Percentiles rank a stretch among this genome's conserved stretches.
These are phyloP conservation scores for Pedionomus torquatus DNA, from an alignment of 2,113 vertebrate genomes.

Conservation along the genomic window DNA sequence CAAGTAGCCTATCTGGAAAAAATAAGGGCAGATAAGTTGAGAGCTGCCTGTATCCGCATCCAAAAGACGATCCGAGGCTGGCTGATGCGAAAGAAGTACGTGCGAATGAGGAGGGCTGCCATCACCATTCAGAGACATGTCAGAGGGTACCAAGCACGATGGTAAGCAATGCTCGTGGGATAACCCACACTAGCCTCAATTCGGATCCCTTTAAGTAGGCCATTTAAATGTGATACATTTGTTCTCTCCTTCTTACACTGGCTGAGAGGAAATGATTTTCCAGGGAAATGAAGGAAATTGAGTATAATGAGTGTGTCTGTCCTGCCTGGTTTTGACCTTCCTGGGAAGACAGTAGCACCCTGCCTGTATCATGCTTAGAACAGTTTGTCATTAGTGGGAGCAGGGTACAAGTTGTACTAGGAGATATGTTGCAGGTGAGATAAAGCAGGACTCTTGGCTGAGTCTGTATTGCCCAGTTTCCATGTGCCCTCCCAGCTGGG, in stretches of 20 bases:
- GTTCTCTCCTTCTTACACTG: background rate
- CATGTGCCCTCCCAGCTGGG: background rate
- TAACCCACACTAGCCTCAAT: background rate
- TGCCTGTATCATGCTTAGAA: background rate
- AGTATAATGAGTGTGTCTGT: background rate
- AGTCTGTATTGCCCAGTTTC: background rate
- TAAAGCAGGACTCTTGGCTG: background rate
- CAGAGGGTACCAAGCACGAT: conserved; percentile 93
- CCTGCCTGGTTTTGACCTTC: background rate
- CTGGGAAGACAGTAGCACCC: background rate
- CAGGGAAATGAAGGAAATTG: background rate
- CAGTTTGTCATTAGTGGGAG: background rate
- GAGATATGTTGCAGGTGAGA: background rate
- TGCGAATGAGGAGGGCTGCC: conserved; percentile 88
- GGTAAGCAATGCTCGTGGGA: conserved; percentile 77
- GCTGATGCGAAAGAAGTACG: conserved; percentile 93
- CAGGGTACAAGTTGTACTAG: background rate
- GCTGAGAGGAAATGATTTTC: background rate
- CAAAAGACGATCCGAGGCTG: conserved; percentile 98
- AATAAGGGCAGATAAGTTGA: conserved; percentile 92
- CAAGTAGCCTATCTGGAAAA: conserved; percentile 98
- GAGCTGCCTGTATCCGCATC: conserved; percentile 94
- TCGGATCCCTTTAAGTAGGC: background rate
- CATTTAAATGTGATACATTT: background rate
- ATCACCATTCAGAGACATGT: conserved; percentile 92